Evolutionary conservation across 2,113 vertebrate species (phyloP), one percentile per base, ranked within the genome.

Genomic region (Pangasianodon gigas): DNA sequence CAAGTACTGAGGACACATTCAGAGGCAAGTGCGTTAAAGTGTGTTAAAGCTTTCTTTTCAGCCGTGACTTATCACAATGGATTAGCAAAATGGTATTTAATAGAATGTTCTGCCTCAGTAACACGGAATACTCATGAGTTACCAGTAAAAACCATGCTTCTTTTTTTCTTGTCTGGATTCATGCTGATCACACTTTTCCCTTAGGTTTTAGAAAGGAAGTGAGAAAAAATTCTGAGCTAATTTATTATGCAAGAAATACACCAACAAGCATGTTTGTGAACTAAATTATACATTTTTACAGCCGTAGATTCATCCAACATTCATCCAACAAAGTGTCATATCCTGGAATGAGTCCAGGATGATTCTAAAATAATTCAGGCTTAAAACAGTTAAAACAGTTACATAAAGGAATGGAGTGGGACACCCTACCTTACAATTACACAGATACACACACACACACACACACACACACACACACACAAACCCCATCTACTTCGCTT

Each of bases 81-180:
- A 56, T 86, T 89, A 87, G 74, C 29, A 69, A 37, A 89, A 71
- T 48, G n/a, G 58, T 71, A 74, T 75, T 84, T 46, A 46, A 89
- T 60, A 51, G 46, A 86, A 54, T 37, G 14, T 69, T 86, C 44
- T 24, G 74, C 48, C 7, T 81, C 60, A 80, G 24, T 54, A 44
- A 86, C n/a, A 24, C 52, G 67, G 8, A 52, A 81, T 58, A 65
- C 13, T 51, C 19, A 51, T 54, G 85, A 77, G 69, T 13, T 87
- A 58, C 85, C 82, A 41, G 67, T 54, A 24, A 71, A 52, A 74
- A 71, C 46, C 26, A 32, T 71, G 56, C 9, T 46, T 44, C 18
- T 60, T 44, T 62, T 69, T 54, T 86, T 21, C 16, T 46, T 60
- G 32, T 26, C 32, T 69, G 48, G 14, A 84, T 80, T 79, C 10